Base-by-base conservation (phyloP, 2,888 invertebrate genomes). In the Trypoxylon attenuatum region DNA sequence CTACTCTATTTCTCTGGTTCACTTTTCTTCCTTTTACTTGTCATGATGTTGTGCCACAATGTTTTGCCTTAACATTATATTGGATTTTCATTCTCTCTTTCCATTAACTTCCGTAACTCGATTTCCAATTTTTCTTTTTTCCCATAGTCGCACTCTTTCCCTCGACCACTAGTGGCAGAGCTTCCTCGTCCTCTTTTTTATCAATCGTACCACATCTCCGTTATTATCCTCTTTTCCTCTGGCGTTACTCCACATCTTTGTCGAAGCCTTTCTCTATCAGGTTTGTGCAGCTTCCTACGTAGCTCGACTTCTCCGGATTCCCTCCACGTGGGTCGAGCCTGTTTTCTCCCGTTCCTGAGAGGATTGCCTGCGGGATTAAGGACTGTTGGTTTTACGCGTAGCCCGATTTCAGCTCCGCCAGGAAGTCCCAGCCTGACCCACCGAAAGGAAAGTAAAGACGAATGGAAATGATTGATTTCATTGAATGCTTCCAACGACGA, bases 311-410 rank as follows among this genome's bases (percentile, higher is more conserved):
- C 13, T 33, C 33, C 10, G 13, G 33, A 4, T 50, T 47, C 43
- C 61, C 64, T 70, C 66, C 77, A 75, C 75, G 75, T 77, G 77
- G 68, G 68, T 21, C 43, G 46, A 49, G 51, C 60, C 53, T 58
- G 65, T 76, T 76, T 74, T 77, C 77, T 77, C 74, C 62, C 77
- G 78, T 76, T 70, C 74, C 49, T 62, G 56, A 49, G 51, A 54
- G 43, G 47, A 19, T 22, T 25, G 49, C 42, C 57, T 43, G 50
- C 59, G 45, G 46, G 33, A 33, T 33, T 33, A 33, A 33, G 33
- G 33, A 33, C 33, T 33, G 2, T 10, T 33, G 33, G 5, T 6
- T 33, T 33, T 10, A 5, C 33, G n/a, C 1, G 29, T n/a, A 33
- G 33, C 10, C 13, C 13, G 33, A 33, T 33, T 33, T 33, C 13